Base-by-base conservation (phyloP, 2,797 vertebrate genomes). In the Acanthis flammea region DNA sequence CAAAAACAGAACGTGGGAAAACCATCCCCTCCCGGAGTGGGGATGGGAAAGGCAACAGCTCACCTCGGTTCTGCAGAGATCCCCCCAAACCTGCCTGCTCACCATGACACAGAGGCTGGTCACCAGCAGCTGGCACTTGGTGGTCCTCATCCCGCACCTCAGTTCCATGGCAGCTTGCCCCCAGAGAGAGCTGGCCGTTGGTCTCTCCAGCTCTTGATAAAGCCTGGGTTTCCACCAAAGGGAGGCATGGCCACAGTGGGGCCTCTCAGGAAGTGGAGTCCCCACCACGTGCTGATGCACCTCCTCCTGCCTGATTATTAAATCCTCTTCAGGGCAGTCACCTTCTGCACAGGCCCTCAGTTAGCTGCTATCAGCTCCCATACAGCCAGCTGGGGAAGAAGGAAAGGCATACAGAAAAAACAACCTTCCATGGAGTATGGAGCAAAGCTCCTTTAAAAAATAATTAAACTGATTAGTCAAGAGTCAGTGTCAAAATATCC, bases 41-140 rank as follows among this genome's bases (percentile, higher is more conserved):
- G 39, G 37, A 61, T 6, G 22, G 50, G 47, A 74, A 87, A 82
- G 53, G 22, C 19, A 70, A n/a, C 2, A 0, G 39, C 25, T 80
- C 51, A 23, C 48, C 48, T 86, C 3, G 0, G 2, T 54, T 57
- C 75, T 79, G 47, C 77, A 62, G 63, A 89, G 51, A 61, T 47
- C 61, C 48, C 72, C 86, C 92, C 57, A 67, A 65, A 77, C 57
- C 65, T 44, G 41, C 63, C 75, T 27, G 67, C 93, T 97, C 95
- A 98, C 97, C 97, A 94, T 96, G 71, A 96, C 88, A 55, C 96
- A 97, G 89, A 98, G 84, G 90, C 96, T 97, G 94, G 85, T 95
- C 76, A 88, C 94, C 92, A 97, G 92, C 65, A 97, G 96, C 89
- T 97, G 97, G 92, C 96, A 97, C 81, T 97, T 97, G 88, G 91